Conservation (phyloP, 1,140 invertebrate species). For the Thaumetopoea pityocampa region DNA sequence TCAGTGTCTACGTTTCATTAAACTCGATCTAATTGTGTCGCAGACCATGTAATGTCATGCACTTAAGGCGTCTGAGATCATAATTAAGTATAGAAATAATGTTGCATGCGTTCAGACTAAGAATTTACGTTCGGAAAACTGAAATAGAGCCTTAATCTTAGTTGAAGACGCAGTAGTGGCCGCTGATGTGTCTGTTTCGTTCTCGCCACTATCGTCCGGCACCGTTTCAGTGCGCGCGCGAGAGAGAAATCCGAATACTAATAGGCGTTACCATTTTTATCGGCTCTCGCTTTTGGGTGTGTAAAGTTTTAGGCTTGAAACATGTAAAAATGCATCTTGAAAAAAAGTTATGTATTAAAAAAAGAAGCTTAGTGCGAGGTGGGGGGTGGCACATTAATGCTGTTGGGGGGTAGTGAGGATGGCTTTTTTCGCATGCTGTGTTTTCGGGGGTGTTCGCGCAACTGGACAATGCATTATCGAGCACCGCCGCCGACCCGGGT, state of each 20-base stretch:
- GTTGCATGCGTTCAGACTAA: constrained; percentile 45
- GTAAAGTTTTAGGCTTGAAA: constrained; percentile 75
- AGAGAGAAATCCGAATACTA: constrained; percentile 55
- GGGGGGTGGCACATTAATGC: constrained; percentile 68
- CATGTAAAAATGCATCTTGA: constrained; percentile 76
- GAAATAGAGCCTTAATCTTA: constrained; percentile 69
- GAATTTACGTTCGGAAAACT: constrained; percentile 55
- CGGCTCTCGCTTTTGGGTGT: constrained; percentile 60
- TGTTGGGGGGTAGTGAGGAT: constrained; percentile 55
- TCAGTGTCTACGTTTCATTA: constrained; percentile 29
- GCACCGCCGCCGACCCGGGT: constrained; percentile 43
- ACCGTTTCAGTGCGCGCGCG: constrained; percentile 25
- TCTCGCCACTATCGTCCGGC: constrained; percentile 66
- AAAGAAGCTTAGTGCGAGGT: constrained; percentile 71
- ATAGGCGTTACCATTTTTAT: constrained; percentile 62
- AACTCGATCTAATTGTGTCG: constrained; percentile 7
- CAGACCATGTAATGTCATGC: neutral
- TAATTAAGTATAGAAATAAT: constrained; percentile 14
- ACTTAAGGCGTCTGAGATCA: constrained; percentile 4
- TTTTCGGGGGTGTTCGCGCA: constrained; percentile 65
- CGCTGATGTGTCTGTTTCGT: constrained; percentile 44
- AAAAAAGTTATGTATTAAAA: constrained; percentile 76
- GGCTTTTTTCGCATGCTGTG: constrained; percentile 69
- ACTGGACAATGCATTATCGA: constrained; percentile 72
- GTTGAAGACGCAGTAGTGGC: constrained; percentile 59